phyloP scores from a whole-genome alignment of 2,888 invertebrate species.

The Bombylius major region DNA sequence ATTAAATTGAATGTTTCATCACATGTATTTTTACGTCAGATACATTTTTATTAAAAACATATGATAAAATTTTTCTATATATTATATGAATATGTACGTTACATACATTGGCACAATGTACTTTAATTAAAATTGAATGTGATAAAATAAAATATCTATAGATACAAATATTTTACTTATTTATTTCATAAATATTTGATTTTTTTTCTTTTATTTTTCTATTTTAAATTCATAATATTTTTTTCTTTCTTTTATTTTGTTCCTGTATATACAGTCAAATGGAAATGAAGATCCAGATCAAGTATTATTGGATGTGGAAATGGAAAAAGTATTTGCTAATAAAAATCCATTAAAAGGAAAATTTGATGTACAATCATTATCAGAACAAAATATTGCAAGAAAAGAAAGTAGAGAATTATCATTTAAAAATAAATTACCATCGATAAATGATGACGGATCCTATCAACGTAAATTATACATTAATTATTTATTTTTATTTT shows the following conservation, averaged over 20 bases:
- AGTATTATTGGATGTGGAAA: slow-evolving; percentile 72
- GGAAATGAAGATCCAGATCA: slow-evolving; percentile 50
- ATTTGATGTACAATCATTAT: slow-evolving; percentile 47
- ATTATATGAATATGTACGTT: no score
- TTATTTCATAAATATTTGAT: no score
- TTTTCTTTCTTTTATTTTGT: background rate
- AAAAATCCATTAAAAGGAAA: slow-evolving; percentile 41
- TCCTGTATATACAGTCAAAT: slow-evolving; percentile 24
- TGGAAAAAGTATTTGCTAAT: slow-evolving; percentile 76
- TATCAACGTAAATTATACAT: background rate
- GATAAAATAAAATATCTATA: no score
- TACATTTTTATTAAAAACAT: no score
- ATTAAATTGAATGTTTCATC: no score
- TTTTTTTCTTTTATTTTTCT: no score
- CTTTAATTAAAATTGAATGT: no score
- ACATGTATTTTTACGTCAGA: no score
- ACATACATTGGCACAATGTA: no score
- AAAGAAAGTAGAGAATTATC: background rate
- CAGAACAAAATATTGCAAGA: slow-evolving; percentile 24
- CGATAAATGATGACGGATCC: slow-evolving; percentile 4
- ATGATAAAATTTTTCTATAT: no score
- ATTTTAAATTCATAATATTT: background rate
- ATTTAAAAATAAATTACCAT: background rate
- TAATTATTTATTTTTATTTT: no score
- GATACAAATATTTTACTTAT: no score